phyloP scores from a whole-genome alignment of 1,140 invertebrate genomes.

The Drosophila trapezifrons region DNA sequence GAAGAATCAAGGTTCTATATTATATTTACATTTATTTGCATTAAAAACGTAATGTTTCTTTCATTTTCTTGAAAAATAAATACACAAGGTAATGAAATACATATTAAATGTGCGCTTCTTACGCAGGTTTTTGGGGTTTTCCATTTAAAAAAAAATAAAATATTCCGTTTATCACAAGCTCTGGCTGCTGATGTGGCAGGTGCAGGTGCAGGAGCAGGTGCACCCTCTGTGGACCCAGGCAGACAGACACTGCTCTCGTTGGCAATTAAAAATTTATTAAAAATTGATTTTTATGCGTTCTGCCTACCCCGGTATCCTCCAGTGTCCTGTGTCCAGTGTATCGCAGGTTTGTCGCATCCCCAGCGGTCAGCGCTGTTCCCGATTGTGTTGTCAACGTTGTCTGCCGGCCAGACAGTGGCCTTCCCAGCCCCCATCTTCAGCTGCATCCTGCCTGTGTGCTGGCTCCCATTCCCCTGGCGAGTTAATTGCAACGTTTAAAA shows the following conservation, averaged over 20 bases:
- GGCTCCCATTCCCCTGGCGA: conserved; percentile 13
- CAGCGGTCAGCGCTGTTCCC: conserved; percentile 23
- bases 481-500: conserved; percentile 59
- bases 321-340: conserved; percentile 1
- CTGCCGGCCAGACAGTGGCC: conserved; percentile 29
- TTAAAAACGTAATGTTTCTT: too few species aligned
- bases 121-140: background rate
- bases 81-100: background rate
- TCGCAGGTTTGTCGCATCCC: conserved; percentile 24
- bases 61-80: too few species aligned
- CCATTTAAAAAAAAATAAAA: conserved; percentile 5
- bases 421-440: background rate
- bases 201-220: background rate
- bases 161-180: conserved; percentile 27
- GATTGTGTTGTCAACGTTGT: conserved; percentile 38
- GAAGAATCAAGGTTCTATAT: too few species aligned
- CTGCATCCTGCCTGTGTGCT: background rate
- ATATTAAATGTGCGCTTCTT: background rate
- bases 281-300: conserved; percentile 52
- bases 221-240: background rate
- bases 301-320: conserved; percentile 8
- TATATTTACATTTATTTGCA: too few species aligned
- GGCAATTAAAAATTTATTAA: conserved; percentile 59
- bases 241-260: background rate
- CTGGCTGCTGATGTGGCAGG: conserved; percentile 9